Percentiles rank a stretch among this genome's conserved stretches.
Conservation (phyloP, 2,888 invertebrate species). For the Drosophila buzzatii region DNA sequence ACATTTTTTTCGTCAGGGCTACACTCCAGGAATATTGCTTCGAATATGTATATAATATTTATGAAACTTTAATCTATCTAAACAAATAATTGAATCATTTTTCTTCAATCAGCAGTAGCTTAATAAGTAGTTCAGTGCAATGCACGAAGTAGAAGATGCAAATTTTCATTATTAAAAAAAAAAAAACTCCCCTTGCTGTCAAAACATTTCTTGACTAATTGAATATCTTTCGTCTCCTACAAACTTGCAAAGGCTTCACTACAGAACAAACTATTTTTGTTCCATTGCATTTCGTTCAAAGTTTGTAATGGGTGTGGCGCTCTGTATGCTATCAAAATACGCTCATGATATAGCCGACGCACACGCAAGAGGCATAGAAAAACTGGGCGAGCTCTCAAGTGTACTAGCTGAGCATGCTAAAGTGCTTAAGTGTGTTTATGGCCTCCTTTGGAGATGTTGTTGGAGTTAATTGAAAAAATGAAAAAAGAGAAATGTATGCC, state of each 20-base stretch:
- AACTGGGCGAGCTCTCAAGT: not conserved
- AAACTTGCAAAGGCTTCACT: not conserved
- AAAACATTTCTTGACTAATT: not conserved
- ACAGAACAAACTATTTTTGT: constrained; percentile 24
- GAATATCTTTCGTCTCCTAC: not conserved
- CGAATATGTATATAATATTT: not conserved
- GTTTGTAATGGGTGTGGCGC: constrained; percentile 35
- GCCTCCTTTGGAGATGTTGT: constrained; percentile 31
- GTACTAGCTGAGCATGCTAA: constrained; percentile 29
- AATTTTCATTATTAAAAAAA: not conserved
- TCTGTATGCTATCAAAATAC: constrained; percentile 28
- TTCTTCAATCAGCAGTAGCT: too few species aligned
- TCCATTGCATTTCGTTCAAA: constrained; percentile 6
- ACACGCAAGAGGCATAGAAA: constrained; percentile 51
- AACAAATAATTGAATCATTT: not conserved
- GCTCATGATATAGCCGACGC: constrained; percentile 43
- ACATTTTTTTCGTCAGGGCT: constrained; percentile 29
- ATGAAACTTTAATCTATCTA: not conserved
- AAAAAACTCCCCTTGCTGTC: too few species aligned
- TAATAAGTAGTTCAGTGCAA: not conserved
- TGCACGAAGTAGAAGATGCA: not conserved
- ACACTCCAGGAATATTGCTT: not conserved
- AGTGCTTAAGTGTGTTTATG: constrained; percentile 41
- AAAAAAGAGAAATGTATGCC: constrained; percentile 3
- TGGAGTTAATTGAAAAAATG: constrained; percentile 64